A percentile compares a stretch with the other conserved stretches of the same genome.
Conservation (phyloP, 2,113 vertebrate species). For the Galbula dea region DNA sequence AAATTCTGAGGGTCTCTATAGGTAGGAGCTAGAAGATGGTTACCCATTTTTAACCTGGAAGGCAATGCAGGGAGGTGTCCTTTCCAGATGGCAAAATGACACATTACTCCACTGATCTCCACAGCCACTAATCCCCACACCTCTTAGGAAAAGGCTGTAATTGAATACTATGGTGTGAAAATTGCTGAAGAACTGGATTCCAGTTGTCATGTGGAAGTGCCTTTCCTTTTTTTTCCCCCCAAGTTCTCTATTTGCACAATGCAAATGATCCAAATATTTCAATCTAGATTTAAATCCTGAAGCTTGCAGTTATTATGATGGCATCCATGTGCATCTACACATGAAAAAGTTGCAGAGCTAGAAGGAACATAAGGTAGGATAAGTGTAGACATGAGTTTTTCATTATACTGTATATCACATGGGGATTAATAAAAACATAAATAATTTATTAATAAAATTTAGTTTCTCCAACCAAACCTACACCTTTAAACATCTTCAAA, state of each 20-base stretch:
- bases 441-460: neutral
- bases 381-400: neutral
- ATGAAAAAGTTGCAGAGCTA: neutral
- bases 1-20: neutral
- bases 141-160: neutral
- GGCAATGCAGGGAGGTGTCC: neutral
- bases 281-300: neutral
- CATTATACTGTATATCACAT: neutral
- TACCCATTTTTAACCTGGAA: neutral
- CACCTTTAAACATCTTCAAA: neutral
- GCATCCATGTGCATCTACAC: neutral
- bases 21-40: neutral
- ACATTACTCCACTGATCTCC: neutral
- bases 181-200: neutral
- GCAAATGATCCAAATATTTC: neutral
- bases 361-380: neutral
- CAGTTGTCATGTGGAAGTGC: neutral
- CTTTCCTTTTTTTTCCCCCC: neutral
- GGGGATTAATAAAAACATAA: neutral
- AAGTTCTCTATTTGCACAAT: neutral
- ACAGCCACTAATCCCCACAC: neutral
- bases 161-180: neutral
- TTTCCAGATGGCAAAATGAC: neutral
- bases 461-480: neutral
- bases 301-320: neutral